Evolutionary conservation across 2,113 vertebrate species (phyloP).

Genomic region (Oreocharis arfaki): DNA sequence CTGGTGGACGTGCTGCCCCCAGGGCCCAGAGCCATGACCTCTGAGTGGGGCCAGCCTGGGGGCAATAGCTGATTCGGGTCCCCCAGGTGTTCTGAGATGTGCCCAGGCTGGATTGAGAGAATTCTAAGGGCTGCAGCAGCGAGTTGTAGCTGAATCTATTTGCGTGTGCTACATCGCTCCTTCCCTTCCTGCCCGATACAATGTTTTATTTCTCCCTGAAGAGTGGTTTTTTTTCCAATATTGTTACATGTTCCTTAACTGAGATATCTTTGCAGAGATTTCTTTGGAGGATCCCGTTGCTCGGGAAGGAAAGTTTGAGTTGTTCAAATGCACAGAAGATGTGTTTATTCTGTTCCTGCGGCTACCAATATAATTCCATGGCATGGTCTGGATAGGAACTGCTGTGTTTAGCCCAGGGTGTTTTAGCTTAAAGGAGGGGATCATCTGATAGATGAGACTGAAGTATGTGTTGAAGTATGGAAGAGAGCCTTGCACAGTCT

Average conservation of each 20-base stretch:
- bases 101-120: too few relatives aligned
- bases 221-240: not conserved
- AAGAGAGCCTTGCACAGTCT: not conserved
- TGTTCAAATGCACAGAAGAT: not conserved
- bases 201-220: rapidly evolving
- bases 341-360: not conserved
- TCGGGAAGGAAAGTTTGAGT: not conserved
- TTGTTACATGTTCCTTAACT: not conserved
- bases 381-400: rapidly evolving
- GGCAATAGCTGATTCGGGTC: rapidly evolving
- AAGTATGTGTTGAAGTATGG: not conserved
- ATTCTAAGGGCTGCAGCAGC: too few relatives aligned
- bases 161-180: not conserved
- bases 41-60: rapidly evolving
- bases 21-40: not conserved
- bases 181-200: not conserved
- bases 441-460: not conserved
- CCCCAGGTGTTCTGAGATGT: not conserved
- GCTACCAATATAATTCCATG: not conserved
- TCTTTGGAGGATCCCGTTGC: rapidly evolving
- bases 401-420: not conserved
- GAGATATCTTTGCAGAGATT: not conserved
- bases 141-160: too few relatives aligned
- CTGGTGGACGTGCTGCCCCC: not conserved
- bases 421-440: not conserved